These are phyloP conservation scores for Megaceryle torquata DNA, from an alignment of 2,113 vertebrate genomes.

Conservation along the genomic window DNA sequence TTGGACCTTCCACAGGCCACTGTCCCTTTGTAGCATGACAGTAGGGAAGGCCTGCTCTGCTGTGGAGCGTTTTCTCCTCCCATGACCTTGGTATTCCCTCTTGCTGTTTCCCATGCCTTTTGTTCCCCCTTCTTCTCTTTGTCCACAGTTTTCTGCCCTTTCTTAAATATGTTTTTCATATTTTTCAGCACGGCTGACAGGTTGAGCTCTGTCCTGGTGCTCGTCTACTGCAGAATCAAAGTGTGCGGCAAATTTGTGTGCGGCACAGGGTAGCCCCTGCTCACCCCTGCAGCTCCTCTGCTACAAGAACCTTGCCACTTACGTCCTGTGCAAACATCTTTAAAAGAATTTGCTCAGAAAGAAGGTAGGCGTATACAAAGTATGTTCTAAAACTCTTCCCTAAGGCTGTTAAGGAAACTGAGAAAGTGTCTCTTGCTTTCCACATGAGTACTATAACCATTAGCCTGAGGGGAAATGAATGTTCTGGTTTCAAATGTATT, in stretches of 20 bases:
- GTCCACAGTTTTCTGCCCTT: neutral
- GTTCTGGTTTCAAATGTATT: neutral
- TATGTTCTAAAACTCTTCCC: neutral
- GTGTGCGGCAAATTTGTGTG: too few species aligned
- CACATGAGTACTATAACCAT: neutral
- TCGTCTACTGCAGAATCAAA: rapidly evolving
- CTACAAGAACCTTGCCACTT: neutral
- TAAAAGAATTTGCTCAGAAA: neutral
- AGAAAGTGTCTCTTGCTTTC: neutral
- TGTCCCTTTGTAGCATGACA: neutral
- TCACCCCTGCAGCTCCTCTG: neutral
- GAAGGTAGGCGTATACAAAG: neutral
- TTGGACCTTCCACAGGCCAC: rapidly evolving
- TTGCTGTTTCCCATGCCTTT: neutral
- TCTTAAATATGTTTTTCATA: neutral
- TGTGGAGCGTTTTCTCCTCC: neutral
- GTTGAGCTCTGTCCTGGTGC: neutral
- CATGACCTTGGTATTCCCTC: neutral
- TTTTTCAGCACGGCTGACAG: rapidly evolving
- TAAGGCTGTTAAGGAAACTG: neutral
- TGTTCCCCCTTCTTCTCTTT: neutral
- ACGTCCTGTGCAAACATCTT: rapidly evolving
- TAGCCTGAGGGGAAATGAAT: neutral
- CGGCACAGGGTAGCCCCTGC: rapidly evolving
- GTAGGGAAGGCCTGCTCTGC: neutral